phyloP scores from a whole-genome alignment of 2,888 invertebrate species.

The Hololepta plana region DNA sequence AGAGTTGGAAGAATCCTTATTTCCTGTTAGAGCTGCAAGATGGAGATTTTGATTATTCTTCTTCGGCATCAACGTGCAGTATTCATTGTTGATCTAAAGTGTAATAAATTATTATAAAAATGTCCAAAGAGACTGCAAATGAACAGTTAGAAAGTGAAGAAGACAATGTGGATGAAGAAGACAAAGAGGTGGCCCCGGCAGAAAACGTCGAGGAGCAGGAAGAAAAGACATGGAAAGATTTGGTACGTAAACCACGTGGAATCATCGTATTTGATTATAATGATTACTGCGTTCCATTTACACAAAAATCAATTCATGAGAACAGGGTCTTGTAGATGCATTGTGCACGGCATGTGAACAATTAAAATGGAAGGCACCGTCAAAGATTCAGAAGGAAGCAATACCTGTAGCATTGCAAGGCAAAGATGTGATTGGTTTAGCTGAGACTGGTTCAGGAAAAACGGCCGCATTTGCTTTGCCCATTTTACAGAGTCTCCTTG shows the following conservation, averaged over 20 bases:
- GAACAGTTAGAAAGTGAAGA: conserved; percentile 8
- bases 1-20: too few species aligned
- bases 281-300: too few species aligned
- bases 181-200: conserved; percentile 6
- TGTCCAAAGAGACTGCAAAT: too few species aligned
- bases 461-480: conserved; percentile 97
- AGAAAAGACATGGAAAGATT: conserved; percentile 33
- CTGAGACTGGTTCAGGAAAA: conserved; percentile 88
- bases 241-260: conserved; percentile 33
- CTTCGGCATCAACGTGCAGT: too few species aligned
- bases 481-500: conserved; percentile 77
- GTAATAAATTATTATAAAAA: too few species aligned
- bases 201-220: conserved; percentile 15
- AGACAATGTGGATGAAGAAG: conserved; percentile 5
- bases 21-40: too few species aligned
- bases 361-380: conserved; percentile 86
- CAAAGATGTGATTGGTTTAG: conserved; percentile 42
- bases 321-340: conserved; percentile 81
- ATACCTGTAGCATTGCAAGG: conserved; percentile 84
- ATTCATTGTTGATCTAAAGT: too few species aligned
- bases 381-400: conserved; percentile 88
- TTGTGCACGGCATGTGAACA: conserved; percentile 81
- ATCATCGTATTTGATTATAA: too few species aligned
- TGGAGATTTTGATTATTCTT: too few species aligned
- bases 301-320: too few species aligned